Evolutionary conservation across 2,113 vertebrate genomes (phyloP), one percentile per base, ranked within the genome.

Genomic region (Myrmophylax atrothorax): DNA sequence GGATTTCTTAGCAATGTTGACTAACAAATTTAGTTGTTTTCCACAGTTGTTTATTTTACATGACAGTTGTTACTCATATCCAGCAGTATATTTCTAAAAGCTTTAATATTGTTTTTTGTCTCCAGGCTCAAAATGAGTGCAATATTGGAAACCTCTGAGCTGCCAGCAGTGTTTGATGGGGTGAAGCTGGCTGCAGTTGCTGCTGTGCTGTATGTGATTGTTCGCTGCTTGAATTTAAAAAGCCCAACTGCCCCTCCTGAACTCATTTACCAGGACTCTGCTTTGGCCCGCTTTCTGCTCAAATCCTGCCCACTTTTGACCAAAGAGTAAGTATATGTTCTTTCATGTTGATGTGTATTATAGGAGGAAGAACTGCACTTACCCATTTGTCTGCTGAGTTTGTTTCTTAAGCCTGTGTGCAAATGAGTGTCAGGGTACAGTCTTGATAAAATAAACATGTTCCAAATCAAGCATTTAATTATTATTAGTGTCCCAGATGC

Each of bases 161-260:
- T 99, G 97, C 99, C 99, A 0, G 99, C 99, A 1, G 99, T 99
- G 97, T 99, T 99, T 42, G 99, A 99, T 3, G 99, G 99, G 90
- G 98, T 99, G 98, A 99, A 99, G 97, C 95, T 99, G 84, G 99
- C 99, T 0, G 99, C 99, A 0, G 99, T 99, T 15, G 99, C 99
- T 66, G 99, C 99, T 2, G 98, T 99, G 75, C 98, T 99, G 1
- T 99, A 99, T 37, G 95, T 99, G 90, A 98, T 99, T 5, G 99
- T 99, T 42, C 99, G 99, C 60, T 99, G 99, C 95, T 92, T 99
- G 95, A 99, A 99, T 94, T 98, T 99, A 29, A 99, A 99, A 98
- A 99, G 99, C 91, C 99, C 99, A 14, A 99, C 99, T 2, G 99
- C 98, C 2, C 96, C 99, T 4, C 99, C 99, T 3, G 99, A 99